Evolutionary conservation across 2,797 vertebrate species (phyloP), one percentile per base, ranked within the genome.

Genomic region (Crotalus adamanteus): DNA sequence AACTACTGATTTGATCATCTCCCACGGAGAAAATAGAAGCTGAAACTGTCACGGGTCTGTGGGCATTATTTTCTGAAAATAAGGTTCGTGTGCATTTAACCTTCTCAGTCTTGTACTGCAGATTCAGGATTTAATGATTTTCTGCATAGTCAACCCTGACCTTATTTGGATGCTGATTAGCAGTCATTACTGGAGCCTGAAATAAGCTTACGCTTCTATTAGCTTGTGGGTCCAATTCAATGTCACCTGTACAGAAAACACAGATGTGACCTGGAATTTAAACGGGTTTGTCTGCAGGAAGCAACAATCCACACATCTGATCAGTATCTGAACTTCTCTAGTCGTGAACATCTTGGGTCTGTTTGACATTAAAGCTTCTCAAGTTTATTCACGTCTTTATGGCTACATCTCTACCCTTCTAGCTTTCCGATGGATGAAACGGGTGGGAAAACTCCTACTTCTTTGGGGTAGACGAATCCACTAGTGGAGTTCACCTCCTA

Each of bases 211-310:
- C 57, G 1, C 69, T 73, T 55, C 85, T 90, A 61, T 91, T 91
- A 42, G 93, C 93, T 93, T 20, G 57, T 78, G 90, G 20, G 53
- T 14, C 69, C 92, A 7, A 92, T 65, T 88, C 90, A 91, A 56
- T 89, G 93, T 90, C 25, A 87, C 94, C 59, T 37, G 59, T 61
- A 91, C 86, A 90, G 56, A 22, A 93, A 78, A 42, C 25, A 57
- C 42, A 59, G 63, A 60, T 90, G 88, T 93, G 93, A 90, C 57
- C 89, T 60, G 86, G 91, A 89, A 93, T 87, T 88, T 60, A 92
- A 93, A 63, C 26, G 55, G n/a, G 20, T 3, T 26, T 51, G 37
- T 65, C 37, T 73, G 61, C 60, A 47, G 53, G 69, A 5, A 73
- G 28, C 5, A 86, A n/a, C 8, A 57, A 28, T 53, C 65, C 2